Conservation (phyloP, 1,140 invertebrate species). For the Ips nitidus region DNA sequence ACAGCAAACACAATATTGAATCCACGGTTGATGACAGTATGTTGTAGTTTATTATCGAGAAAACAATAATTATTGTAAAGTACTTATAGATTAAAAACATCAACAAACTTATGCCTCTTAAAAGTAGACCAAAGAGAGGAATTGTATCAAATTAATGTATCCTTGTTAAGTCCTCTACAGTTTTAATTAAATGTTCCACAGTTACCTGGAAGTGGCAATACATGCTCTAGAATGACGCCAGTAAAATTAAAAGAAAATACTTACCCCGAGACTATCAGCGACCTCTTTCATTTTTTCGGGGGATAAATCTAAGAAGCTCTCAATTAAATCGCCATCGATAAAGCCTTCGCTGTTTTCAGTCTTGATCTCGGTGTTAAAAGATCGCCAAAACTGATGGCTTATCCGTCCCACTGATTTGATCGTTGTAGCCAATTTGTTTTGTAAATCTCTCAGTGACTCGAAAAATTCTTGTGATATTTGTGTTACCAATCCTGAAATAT, state of each 20-base stretch:
- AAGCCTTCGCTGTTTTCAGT: slow-evolving; percentile 85
- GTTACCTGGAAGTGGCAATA: slow-evolving; percentile 70
- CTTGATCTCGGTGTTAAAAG: slow-evolving; percentile 82
- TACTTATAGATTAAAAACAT: too few species aligned
- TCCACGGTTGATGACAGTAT: too few species aligned
- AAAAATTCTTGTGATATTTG: slow-evolving; percentile 88
- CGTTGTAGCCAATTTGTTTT: slow-evolving; percentile 79
- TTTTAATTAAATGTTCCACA: slow-evolving; percentile 94
- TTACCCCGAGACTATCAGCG: slow-evolving; percentile 78
- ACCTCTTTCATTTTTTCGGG: slow-evolving; percentile 91
- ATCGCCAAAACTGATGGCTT: slow-evolving; percentile 88
- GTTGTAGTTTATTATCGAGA: too few species aligned
- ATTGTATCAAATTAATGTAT: slow-evolving; percentile 89
- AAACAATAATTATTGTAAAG: too few species aligned
- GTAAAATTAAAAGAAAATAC: slow-evolving; percentile 22
- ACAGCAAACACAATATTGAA: too few species aligned
- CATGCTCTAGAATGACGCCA: too few species aligned
- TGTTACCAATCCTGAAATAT: slow-evolving; percentile 85
- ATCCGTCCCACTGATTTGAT: slow-evolving; percentile 97
- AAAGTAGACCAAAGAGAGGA: too few species aligned
- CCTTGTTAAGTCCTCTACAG: slow-evolving; percentile 97
- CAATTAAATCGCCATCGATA: slow-evolving; percentile 97
- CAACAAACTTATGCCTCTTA: too few species aligned
- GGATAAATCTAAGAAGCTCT: slow-evolving; percentile 92
- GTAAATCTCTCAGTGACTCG: slow-evolving; percentile 83